phyloP scores from a whole-genome alignment of 1,140 invertebrate genomes.

The Aphidius gifuensis region DNA sequence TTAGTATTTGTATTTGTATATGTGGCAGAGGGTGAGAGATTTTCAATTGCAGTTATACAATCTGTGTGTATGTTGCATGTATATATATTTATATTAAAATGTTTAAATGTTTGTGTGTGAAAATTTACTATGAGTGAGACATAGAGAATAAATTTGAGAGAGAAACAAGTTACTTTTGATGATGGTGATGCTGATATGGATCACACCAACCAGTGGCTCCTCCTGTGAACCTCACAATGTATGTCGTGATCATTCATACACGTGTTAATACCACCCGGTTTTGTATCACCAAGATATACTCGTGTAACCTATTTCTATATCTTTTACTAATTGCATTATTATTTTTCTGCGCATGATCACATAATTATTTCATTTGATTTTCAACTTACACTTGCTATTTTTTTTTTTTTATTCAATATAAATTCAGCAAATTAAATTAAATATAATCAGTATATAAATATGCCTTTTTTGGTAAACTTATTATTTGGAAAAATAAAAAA shows the following conservation, averaged over 20 bases:
- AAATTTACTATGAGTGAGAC: not conserved
- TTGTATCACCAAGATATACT: not conserved
- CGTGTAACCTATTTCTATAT: too few relatives aligned
- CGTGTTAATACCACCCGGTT: conserved; percentile 6
- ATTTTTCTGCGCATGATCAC: conserved; percentile 1
- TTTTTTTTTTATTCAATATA: too few relatives aligned
- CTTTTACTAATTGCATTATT: conserved; percentile 1
- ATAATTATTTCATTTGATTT: not conserved
- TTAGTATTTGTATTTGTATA: too few relatives aligned
- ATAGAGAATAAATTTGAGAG: not conserved
- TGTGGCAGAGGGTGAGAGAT: too few relatives aligned
- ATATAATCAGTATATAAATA: too few relatives aligned
- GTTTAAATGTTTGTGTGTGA: too few relatives aligned
- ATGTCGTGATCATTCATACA: conserved; percentile 12
- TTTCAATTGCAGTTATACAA: not conserved
- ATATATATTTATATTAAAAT: too few relatives aligned
- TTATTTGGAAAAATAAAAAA: too few relatives aligned
- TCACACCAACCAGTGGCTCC: not conserved
- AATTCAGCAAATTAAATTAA: too few relatives aligned
- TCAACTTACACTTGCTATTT: too few relatives aligned
- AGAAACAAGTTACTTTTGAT: not conserved
- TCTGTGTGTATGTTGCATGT: not conserved
- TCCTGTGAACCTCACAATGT: conserved; percentile 1
- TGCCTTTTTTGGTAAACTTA: not conserved
- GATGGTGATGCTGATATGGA: too few relatives aligned